Conservation (phyloP, 2,888 invertebrate species). For the Prostheceraeus crozeri region DNA sequence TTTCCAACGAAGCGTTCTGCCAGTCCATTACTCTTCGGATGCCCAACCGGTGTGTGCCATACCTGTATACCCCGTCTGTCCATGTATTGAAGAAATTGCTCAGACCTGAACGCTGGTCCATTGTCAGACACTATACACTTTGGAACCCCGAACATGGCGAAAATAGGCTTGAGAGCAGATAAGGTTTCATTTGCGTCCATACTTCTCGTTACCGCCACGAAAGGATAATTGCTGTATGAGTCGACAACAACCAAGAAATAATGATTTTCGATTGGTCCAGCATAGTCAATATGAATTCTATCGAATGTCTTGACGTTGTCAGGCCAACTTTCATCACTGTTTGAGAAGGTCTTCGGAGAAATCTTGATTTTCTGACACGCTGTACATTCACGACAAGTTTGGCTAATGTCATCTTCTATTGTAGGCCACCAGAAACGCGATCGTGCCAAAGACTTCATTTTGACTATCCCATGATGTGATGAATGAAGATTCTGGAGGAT, state of each 20-base stretch:
- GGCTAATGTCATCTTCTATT: too few relatives aligned
- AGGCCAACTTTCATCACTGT: too few relatives aligned
- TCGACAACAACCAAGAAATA: background rate
- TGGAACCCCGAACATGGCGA: background rate
- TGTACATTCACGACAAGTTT: too few relatives aligned
- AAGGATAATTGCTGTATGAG: background rate
- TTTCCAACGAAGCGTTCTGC: constrained; percentile 1
- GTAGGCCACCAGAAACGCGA: too few relatives aligned
- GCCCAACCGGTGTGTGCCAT: background rate
- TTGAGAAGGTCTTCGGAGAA: too few relatives aligned
- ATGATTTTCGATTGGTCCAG: constrained; percentile 9
- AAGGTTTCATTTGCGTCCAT: background rate
- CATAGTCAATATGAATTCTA: constrained; percentile 20
- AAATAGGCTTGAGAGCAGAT: background rate
- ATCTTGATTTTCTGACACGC: too few relatives aligned
- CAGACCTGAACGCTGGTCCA: background rate
- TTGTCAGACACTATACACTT: constrained; percentile 15
- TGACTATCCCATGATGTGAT: too few relatives aligned
- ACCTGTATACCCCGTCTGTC: background rate
- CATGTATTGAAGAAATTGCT: too few relatives aligned
- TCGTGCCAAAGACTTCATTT: too few relatives aligned
- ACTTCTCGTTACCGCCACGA: background rate
- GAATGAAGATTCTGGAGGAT: too few relatives aligned
- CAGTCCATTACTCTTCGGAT: background rate
- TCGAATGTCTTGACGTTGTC: too few relatives aligned